Conservation (phyloP, 1,140 invertebrate genomes). For the Zaprionus inermis region DNA sequence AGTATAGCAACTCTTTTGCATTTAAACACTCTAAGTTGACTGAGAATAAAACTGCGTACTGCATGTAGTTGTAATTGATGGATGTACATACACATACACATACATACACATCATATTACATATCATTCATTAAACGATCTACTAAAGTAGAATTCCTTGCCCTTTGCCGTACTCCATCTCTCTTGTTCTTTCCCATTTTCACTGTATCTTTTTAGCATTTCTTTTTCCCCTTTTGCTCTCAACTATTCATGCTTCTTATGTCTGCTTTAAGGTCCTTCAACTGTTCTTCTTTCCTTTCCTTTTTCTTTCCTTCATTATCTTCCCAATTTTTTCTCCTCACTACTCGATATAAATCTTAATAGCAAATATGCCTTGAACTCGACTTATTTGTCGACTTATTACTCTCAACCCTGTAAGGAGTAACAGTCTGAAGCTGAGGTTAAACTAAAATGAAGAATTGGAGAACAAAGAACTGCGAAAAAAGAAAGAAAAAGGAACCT, state of each 20-base stretch:
- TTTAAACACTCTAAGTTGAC: neutral
- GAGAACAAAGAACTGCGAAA: slow-evolving; percentile 25
- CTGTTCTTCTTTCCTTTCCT: neutral
- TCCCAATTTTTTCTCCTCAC: neutral
- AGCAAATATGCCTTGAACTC: slow-evolving; percentile 1
- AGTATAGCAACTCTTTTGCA: neutral
- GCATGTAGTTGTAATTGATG: no score
- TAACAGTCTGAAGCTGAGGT: slow-evolving; percentile 28
- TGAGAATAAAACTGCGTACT: neutral
- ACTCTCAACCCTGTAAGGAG: slow-evolving; percentile 1
- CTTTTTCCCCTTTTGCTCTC: neutral
- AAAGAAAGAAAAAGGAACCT: neutral
- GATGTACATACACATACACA: no score
- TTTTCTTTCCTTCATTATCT: neutral
- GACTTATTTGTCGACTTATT: neutral
- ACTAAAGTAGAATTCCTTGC: no score
- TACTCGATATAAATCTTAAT: neutral
- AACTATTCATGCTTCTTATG: neutral
- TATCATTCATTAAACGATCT: no score
- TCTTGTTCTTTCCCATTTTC: neutral
- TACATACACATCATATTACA: no score
- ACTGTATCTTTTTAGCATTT: neutral
- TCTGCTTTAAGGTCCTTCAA: neutral
- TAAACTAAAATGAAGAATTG: slow-evolving; percentile 5
- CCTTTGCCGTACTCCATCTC: no score